A percentile compares a stretch with the other conserved stretches of the same genome.
Conservation (phyloP, 2,888 invertebrate genomes). For the Eupelmus urozonus region DNA sequence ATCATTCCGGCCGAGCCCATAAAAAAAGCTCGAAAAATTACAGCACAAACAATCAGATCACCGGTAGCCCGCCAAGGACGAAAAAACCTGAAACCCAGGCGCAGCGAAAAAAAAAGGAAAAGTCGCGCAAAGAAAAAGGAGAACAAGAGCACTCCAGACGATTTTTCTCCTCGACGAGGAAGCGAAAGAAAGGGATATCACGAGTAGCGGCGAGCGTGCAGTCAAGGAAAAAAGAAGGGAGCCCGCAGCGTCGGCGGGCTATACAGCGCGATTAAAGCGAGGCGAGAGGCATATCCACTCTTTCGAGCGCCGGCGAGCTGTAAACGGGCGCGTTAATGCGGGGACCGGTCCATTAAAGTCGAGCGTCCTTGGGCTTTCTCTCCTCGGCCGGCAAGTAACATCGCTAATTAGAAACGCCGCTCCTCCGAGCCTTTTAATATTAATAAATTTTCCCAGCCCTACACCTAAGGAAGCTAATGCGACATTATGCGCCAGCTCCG, state of each 20-base stretch:
- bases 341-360: constrained; percentile 43
- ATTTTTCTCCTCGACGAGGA: constrained; percentile 2
- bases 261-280: constrained; percentile 23
- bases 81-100: too few species aligned
- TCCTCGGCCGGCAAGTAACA: background rate
- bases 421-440: constrained; percentile 45
- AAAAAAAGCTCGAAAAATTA: too few species aligned
- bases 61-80: too few species aligned
- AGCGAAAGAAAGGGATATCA: background rate
- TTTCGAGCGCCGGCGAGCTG: background rate
- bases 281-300: background rate
- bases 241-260: background rate
- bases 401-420: constrained; percentile 43
- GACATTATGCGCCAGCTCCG: constrained; percentile 35
- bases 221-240: background rate
- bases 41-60: too few species aligned
- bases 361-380: constrained; percentile 34
- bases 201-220: too few species aligned
- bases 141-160: background rate
- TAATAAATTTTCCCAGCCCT: constrained; percentile 43
- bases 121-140: background rate
- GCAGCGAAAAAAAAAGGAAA: too few species aligned
- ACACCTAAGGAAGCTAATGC: constrained; percentile 48
- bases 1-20: too few species aligned
- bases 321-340: constrained; percentile 40